Base-by-base conservation (phyloP, 2,113 vertebrate genomes). In the Nothoprocta perdicaria region DNA sequence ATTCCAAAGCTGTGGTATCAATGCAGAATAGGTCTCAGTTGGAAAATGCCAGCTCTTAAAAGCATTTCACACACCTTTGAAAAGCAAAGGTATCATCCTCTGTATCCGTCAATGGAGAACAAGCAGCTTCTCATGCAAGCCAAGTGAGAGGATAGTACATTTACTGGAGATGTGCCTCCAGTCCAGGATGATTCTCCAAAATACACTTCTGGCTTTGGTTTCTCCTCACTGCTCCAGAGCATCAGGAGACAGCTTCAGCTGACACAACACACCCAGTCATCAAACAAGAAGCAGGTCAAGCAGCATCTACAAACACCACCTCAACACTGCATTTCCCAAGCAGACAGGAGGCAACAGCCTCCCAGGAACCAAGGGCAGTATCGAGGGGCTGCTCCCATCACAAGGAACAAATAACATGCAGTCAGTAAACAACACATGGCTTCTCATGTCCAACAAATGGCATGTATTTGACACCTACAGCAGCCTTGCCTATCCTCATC, bases 201-300 rank as follows among this genome's bases (percentile, higher is more conserved):
- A 62, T 63, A 74, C 33, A 80, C n/a, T 48, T 0, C 21, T 78
- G 86, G 66, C 40, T 75, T 66, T 41, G 50, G 23, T 67, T 78
- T 74, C n/a, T 84, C 21, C n/a, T 26, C 7, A 19, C 15, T 45
- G 35, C 24, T 16, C 46, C 62, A 68, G 31, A 81, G 8, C 81
- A 80, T n/a, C 2, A 75, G 62, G 24, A 77, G 24, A 43, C n/a
- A 50, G 53, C 57, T 40, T 31, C 66, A 78, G 71, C 8, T 41
- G 45, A 26, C 5, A 38, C n/a, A 55, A 0, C 0, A 43, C 8
- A 77, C 2, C 14, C 46, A 68, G 12, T 23, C 41, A 46, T 2
- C 8, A 7, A 40, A 38, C 0, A 53, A 26, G 15, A 40, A 80
- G 43, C 31, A 33, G 61, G 35, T 14, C 48, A 35, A 43, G 31